Conservation (phyloP, 1,140 invertebrate genomes). For the Rhagoletis pomonella region DNA sequence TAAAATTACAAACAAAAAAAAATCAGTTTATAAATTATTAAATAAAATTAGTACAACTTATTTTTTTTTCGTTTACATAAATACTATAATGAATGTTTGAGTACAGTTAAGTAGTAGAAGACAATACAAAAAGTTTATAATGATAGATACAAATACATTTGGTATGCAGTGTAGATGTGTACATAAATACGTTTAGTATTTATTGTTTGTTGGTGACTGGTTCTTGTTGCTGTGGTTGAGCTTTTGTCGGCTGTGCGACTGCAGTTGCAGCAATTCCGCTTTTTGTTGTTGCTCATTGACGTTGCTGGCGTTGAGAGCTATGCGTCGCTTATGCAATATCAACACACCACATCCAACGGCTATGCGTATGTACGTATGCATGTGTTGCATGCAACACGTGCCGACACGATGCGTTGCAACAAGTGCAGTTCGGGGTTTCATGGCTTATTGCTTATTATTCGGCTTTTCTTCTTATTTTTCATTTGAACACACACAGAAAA, state of each 20-base stretch:
- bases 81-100: conserved; percentile 14
- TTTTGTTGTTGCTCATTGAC: not conserved
- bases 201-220: not conserved
- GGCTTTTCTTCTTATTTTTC: not conserved
- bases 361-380: no score
- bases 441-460: not conserved
- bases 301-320: not conserved
- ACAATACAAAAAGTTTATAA: not conserved
- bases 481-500: not conserved
- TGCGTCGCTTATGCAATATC: no score
- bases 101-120: not conserved
- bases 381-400: not conserved
- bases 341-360: no score
- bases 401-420: not conserved
- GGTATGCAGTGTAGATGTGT: not conserved
- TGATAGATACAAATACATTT: not conserved
- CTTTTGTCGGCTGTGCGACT: not conserved
- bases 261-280: not conserved
- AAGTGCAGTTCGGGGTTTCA: not conserved
- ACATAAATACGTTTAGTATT: not conserved
- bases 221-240: not conserved
- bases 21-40: not conserved
- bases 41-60: not conserved
- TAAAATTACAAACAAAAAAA: conserved; percentile 4
- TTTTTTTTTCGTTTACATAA: not conserved